Conservation (phyloP, 1,140 invertebrate species). For the Ganaspis sp. region DNA sequence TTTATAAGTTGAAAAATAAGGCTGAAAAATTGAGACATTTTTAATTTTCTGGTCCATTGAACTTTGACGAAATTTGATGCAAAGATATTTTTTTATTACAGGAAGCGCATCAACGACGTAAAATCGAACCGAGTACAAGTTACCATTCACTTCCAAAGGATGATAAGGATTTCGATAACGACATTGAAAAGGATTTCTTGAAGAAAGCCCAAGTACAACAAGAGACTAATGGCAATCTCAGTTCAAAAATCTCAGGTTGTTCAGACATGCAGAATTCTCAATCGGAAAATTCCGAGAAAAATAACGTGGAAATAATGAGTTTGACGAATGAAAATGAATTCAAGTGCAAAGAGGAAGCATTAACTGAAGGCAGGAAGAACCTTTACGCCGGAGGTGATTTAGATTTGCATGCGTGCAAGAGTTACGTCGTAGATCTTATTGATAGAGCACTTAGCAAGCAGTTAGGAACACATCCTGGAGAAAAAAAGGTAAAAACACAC, state of each 20-base stretch:
- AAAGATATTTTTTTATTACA: not conserved
- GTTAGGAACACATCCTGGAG: conserved; percentile 58
- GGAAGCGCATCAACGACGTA: conserved; percentile 4
- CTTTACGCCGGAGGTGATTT: conserved; percentile 49
- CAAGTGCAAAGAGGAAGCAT: conserved; percentile 26
- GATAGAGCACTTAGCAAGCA: conserved; percentile 69
- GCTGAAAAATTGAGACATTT: not conserved
- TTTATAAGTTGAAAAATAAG: not conserved
- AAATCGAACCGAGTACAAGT: conserved; percentile 37
- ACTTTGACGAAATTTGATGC: not conserved
- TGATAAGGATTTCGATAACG: not conserved
- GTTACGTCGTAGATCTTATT: conserved; percentile 72
- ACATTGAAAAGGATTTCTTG: not conserved
- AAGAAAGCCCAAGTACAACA: not conserved
- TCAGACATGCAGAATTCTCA: not conserved
- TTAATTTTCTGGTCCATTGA: conserved; percentile 12
- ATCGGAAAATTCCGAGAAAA: conserved; percentile 28
- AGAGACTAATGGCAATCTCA: not conserved
- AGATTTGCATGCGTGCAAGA: conserved; percentile 72
- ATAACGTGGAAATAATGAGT: conserved; percentile 4
- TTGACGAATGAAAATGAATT: conserved; percentile 21
- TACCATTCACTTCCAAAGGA: conserved; percentile 31
- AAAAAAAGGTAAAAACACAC: conserved; percentile 36
- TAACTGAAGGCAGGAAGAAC: not conserved
- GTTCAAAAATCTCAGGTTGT: not conserved